phyloP scores from a whole-genome alignment of 2,797 vertebrate genomes.

The Bryconaethiops microstoma region DNA sequence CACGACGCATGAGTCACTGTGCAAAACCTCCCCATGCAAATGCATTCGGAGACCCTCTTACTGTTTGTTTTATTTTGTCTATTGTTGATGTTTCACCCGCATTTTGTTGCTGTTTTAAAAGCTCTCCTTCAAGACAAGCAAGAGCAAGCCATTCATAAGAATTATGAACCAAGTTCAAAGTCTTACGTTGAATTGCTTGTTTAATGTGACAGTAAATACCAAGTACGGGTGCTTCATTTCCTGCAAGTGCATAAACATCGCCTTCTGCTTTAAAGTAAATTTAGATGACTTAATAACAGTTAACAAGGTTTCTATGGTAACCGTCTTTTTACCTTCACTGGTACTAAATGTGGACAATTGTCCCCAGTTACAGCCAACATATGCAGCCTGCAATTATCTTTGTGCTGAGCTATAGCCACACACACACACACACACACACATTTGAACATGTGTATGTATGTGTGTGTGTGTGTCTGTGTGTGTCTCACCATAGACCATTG shows the following conservation, averaged over 20 bases:
- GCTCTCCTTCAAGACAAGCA: not conserved
- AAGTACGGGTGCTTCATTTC: not conserved
- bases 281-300: slow-evolving; percentile 40
- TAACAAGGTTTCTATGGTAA: slow-evolving; percentile 70
- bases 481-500: not conserved
- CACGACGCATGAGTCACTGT: slow-evolving; percentile 4
- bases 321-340: slow-evolving; percentile 39
- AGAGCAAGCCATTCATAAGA: not conserved
- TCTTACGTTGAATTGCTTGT: not conserved
- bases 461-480: not conserved
- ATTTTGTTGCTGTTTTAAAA: not conserved
- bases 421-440: slow-evolving; percentile 1
- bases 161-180: not conserved
- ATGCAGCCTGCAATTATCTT: slow-evolving; percentile 48
- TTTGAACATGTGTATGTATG: not conserved
- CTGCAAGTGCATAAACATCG: not conserved
- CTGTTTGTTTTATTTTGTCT: not conserved
- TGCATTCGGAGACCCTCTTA: not conserved
- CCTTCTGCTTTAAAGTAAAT: slow-evolving; percentile 35
- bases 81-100: not conserved
- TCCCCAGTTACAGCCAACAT: slow-evolving; percentile 42
- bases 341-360: slow-evolving; percentile 59
- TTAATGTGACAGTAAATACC: slow-evolving; percentile 34
- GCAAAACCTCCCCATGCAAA: slow-evolving; percentile 1
- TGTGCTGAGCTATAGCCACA: slow-evolving; percentile 9